Conservation (phyloP, 2,113 vertebrate genomes). For the Myotis davidii region DNA sequence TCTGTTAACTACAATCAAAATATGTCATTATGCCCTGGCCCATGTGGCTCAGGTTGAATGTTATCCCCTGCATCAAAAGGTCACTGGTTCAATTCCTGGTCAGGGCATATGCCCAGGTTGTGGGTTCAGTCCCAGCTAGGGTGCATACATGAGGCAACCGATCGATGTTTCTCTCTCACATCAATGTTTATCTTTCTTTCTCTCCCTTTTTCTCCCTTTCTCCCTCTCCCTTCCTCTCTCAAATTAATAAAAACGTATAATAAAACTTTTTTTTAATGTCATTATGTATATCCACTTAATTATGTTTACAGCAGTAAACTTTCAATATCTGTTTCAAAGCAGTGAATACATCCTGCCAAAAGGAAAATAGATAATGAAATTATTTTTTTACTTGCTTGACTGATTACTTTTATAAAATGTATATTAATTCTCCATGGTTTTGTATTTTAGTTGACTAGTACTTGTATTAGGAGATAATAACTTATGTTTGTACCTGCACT, state of each 20-base stretch:
- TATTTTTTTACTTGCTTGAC: not conserved
- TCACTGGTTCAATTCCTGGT: not conserved
- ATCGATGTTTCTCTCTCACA: not conserved
- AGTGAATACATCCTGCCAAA: not conserved
- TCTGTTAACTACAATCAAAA: conserved; percentile 47
- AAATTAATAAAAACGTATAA: not conserved
- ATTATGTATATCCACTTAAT: conserved; percentile 41
- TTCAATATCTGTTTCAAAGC: conserved; percentile 44
- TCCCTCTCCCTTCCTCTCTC: not conserved
- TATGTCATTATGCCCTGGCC: conserved; percentile 9
- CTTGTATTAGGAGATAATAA: not conserved
- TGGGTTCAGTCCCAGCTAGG: not conserved
- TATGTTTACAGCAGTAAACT: conserved; percentile 38
- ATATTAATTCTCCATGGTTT: conserved; percentile 9
- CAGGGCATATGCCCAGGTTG: not conserved
- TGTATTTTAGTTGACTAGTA: conserved; percentile 16
- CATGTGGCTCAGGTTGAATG: not conserved
- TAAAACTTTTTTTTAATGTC: not conserved
- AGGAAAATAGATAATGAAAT: conserved; percentile 33
- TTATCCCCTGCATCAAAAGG: too few relatives aligned
- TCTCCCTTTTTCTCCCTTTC: not conserved
- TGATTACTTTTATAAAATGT: conserved; percentile 1
- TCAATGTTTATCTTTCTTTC: not conserved
- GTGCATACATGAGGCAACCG: not conserved
- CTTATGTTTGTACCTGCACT: not conserved